Base-by-base conservation (phyloP, 2,113 vertebrate species). In the Hemiprocne comata region DNA sequence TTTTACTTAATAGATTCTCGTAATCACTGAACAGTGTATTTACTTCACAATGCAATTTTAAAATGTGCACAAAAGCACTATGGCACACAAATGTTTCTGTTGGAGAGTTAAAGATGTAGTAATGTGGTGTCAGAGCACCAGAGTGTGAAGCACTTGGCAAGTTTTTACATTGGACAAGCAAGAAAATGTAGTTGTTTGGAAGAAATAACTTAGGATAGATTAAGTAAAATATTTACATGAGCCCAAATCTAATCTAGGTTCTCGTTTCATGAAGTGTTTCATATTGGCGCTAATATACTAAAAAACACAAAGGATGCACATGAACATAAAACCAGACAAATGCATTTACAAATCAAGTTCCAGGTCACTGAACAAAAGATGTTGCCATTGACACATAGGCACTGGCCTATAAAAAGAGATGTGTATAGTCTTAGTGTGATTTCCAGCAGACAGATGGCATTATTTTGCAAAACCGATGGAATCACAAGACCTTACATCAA, bases 281-380 rank as follows among this genome's bases (percentile, higher is more conserved):
- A 46, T n/a, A 61, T 24, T 2, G 1, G 20, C 28, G 6, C 33
- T 44, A n/a, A 20, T 29, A 31, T 7, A 69, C 20, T 66, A 24
- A 87, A 73, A 88, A 38, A 1, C 54, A 53, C 34, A n/a, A 53
- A 61, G 38, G 36, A 71, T 36, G n/a, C 31, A 33, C 19, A 26
- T 16, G 40, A 75, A 78, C 60, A 67, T 54, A 88, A 90, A 83
- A 12, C 0, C 53, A 85, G 88, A 85, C 57, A 87, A 80, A 93
- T 65, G 46, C 83, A 90, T 86, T 88, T 90, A 84, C 31, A 64
- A 86, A 78, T 85, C 73, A 76, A 2, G 1, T 78, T 90, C 65
- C 57, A 93, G 80, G 88, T 96, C 94, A 94, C 58, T 28, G 76
- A 93, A 76, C 70, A 85, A 90, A 93, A 90, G 77, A 81, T 36